Evolutionary conservation across 2,888 invertebrate genomes (phyloP).

Genomic region (Tortrix viridana): DNA sequence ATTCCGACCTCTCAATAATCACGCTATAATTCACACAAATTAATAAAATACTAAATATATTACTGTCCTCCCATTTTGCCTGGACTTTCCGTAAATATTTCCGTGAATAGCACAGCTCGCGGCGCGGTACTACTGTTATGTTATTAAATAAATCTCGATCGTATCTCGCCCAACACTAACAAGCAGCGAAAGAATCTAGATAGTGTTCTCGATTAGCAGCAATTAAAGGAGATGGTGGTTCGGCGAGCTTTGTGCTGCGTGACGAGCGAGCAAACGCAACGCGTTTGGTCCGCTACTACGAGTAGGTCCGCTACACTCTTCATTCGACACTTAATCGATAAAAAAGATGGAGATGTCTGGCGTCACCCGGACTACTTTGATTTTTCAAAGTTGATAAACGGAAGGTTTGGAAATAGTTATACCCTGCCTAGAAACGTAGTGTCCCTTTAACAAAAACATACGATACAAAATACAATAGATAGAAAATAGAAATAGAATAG

Average conservation of each 20-base stretch:
- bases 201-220: conserved; percentile 65
- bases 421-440: too few species aligned
- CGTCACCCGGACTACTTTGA: too few species aligned
- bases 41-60: not conserved
- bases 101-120: conserved; percentile 39
- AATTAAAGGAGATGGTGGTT: conserved; percentile 59
- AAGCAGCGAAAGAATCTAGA: conserved; percentile 66
- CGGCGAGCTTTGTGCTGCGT: conserved; percentile 61
- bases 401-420: too few species aligned
- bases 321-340: too few species aligned
- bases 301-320: too few species aligned
- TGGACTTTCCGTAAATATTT: conserved; percentile 19
- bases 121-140: conserved; percentile 54
- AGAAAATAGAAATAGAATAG: too few species aligned
- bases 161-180: conserved; percentile 62
- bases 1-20: too few species aligned
- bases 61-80: not conserved
- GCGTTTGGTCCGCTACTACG: conserved; percentile 41
- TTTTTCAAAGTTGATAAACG: too few species aligned
- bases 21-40: too few species aligned
- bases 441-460: too few species aligned
- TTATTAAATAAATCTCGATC: conserved; percentile 61
- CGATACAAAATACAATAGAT: too few species aligned
- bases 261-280: conserved; percentile 52
- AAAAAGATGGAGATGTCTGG: too few species aligned